Evolutionary conservation across 2,797 vertebrate species (phyloP), one percentile per base, ranked within the genome.

Genomic region (Falco columbarius): DNA sequence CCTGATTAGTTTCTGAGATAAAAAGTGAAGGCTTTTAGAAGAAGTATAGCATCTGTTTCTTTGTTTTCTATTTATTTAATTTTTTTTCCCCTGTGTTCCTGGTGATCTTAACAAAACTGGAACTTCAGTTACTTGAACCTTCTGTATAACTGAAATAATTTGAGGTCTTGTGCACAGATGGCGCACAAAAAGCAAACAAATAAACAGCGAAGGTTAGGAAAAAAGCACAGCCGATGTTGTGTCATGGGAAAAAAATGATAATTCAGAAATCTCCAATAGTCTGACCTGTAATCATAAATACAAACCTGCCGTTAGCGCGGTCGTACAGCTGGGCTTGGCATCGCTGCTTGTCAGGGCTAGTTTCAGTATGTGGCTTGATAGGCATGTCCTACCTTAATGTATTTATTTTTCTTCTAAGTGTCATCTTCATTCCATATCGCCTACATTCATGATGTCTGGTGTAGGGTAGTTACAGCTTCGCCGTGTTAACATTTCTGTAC

Each of bases 281-380:
- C 81, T 63, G 77, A 67, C 40, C 74, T 70, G 30, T 47, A 23
- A 55, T 85, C 36, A 42, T 44, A 71, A 71, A 47, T 47, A n/a
- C 26, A 73, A 73, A 76, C 51, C n/a, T 61, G 27, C 59, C 79
- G 42, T 58, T 75, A 7, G 1, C 3, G 1, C 1, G 3, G 55
- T 19, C 12, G 51, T 42, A 36, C 40, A 34, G 44, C 58, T 73
- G 51, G 34, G 42, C 51, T 83, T 5, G 4, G 12, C 34, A 7
- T 63, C 0, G 0, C 61, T 47, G 54, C 68, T 90, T 3, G 0
- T 21, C 34, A 56, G 66, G 42, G 54, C 29, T 44, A 21, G 47
- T 52, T 58, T 68, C 47, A 15, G 21, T 9, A 29, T 1, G 4
- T 22, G 19, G 52, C 34, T 89, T 76, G 23, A 62, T 3, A 52